Evolutionary conservation across 2,113 vertebrate species (phyloP).

Genomic region (Tretioscincus oriximinensis): DNA sequence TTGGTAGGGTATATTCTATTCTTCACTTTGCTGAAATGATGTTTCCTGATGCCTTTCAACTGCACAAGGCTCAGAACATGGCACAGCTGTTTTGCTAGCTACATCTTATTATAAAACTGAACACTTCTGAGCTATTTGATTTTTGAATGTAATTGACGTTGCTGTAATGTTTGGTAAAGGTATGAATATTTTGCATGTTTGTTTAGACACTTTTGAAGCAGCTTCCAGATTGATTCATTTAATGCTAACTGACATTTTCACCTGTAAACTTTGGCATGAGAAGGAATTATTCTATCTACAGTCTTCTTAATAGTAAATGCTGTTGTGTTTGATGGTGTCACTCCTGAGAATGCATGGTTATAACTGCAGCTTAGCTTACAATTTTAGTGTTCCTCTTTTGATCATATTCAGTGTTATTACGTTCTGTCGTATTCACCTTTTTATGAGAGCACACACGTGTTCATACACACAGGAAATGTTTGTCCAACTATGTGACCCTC

Average conservation of each 20-base stretch:
- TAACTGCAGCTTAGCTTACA: too few species aligned
- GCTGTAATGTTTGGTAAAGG: not conserved
- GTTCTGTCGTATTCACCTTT: not conserved
- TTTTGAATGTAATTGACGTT: not conserved
- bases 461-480: too few species aligned
- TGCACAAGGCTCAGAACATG: not conserved
- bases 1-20: constrained; percentile 13
- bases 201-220: not conserved
- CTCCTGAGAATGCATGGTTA: too few species aligned
- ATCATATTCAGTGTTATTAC: not conserved
- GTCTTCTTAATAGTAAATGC: too few species aligned
- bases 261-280: too few species aligned
- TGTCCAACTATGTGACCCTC: too few species aligned
- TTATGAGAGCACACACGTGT: too few species aligned
- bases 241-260: not conserved
- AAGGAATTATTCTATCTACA: not conserved
- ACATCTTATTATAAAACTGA: not conserved
- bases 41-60: not conserved
- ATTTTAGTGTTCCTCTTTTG: too few species aligned
- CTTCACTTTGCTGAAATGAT: not conserved
- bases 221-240: not conserved
- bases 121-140: not conserved
- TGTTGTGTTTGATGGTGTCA: too few species aligned
- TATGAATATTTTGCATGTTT: not conserved
- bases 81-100: not conserved